Base-by-base conservation (phyloP, 2,888 invertebrate species). In the Ophion ellenae region DNA sequence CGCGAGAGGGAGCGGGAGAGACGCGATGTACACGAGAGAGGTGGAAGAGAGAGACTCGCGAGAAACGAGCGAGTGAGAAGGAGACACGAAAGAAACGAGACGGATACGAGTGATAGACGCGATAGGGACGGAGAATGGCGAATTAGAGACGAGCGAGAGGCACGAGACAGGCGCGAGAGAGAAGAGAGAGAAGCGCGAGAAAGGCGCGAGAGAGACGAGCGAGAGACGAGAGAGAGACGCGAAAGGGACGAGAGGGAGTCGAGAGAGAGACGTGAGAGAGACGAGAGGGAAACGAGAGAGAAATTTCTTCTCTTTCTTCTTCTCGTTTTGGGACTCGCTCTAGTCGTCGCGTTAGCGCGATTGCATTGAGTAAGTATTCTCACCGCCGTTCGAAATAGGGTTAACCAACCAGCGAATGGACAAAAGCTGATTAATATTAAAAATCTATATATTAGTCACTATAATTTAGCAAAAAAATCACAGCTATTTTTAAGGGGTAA, bases 321-420 rank as follows among this genome's bases (percentile, higher is more conserved):
- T 53, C 66, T 76, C 10, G 66, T 76, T 76, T 66, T 76, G 24
- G 76, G 76, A 14, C 57, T 76, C 11, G 76, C 76, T 47, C n/a
- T 67, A 14, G 11, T 76, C 20, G 20, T 57, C 53, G 66, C 66
- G 14, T 53, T 66, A 14, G 36, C 32, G 28, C 76, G 66, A 76
- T 53, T 53, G 14, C 76, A 57, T 57, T 76, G 36, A 76, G 76
- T 66, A 47, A 76, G 75, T 63, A 76, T 28, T 45, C 11, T 61
- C 11, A 6, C 2, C 24, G 10, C n/a, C 28, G 10, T 64, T 40
- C 24, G 24, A 28, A 47, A 36, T 14, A 14, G 45, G 32, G 32
- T 32, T 0, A 32, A 32, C 32, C 32, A 1, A 32, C 4, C 32
- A 32, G 32, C 4, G 4, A 32, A 32, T 32, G 2, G 32, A 32